Base-by-base conservation (phyloP, 1,140 invertebrate species). In the Rhagoletis zephyria region DNA sequence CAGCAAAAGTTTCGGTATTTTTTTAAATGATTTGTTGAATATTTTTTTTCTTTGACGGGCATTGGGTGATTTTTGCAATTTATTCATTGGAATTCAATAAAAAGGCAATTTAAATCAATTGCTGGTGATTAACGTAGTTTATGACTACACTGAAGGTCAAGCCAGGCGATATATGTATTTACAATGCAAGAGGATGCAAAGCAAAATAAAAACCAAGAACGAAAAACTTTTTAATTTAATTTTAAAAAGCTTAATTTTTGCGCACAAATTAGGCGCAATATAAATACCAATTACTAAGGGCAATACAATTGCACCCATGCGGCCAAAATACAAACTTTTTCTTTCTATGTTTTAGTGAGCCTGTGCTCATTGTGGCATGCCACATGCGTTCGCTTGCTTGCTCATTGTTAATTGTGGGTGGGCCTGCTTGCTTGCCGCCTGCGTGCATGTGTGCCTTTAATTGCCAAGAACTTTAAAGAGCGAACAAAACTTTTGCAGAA, bases 361-460 rank as follows among this genome's bases (percentile, higher is more conserved):
- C 45, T 42, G 70, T 77, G 70, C 70, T 77, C 45, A 77, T 77
- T 77, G 70, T 77, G 70, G 70, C 70, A 77, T 77, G 70, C 70
- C 70, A 77, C 12, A 77, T 77, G 45, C 7, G 19, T 14, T 30
- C 42, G 70, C 45, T 77, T 48, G 4, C 70, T 3, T 56, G 45
- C 74, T 81, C 74, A 63, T 63, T 63, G 51, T 56, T 7, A 16
- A 40, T 45, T 6, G 30, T 30, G 30, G 30, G 30, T 30, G 30
- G 30, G 45, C 45, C 12, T 63, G 61, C 16, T 63, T 63, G 61
- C 30, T 2, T 10, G 30, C 30, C 16, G 12, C 30, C 30, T 64
- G 16, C 16, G 16, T 59, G 45, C 14, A 81, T n/a, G 12, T 74
- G 40, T 56, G 74, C n/a, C 74, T 56, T 51, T 81, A 81, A 56